Base-by-base conservation (phyloP, 1,140 invertebrate species). In the Pygmarrhopalites habei region DNA sequence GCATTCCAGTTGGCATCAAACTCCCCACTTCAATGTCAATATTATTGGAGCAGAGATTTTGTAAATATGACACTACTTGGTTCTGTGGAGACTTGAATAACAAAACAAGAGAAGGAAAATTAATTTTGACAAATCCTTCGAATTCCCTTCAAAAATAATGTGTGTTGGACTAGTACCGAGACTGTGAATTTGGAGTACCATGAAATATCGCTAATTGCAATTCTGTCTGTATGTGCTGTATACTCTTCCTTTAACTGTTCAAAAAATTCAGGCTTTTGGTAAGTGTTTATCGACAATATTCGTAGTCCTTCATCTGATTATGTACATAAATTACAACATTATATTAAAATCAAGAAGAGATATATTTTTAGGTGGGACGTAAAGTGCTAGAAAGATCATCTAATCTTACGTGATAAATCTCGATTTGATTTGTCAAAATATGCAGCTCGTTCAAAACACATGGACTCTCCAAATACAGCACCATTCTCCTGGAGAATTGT, bases 131-230 rank as follows among this genome's bases (percentile, higher is more conserved):
- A 41, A 12, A 41, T 12, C 39, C 12, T n/a, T n/a, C n/a, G n/a
- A n/a, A n/a, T n/a, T n/a, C n/a, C n/a, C n/a, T n/a, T n/a, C n/a
- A 41, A 41, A 41, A 41, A 12, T n/a, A 12, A 57, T 64, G 64
- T 66, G 63, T 59, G 44, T 21, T 14, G 58, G 23, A 55, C 30
- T 58, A 46, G 74, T 76, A 87, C 85, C 76, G 81, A 85, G 44
- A 91, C 81, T 78, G 88, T 83, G 67, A 90, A 84, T 76, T 92
- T 92, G 25, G 86, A 85, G 78, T 90, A 91, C 10, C 86, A 89
- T 32, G 87, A 89, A 83, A 91, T 90, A 74, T 92, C 89, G 64
- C 90, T 84, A 35, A 92, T 79, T 64, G 86, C 86, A 30, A 90
- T 87, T 32, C 84, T 80, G 77, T 90, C 86, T 57, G 85, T 78